Percentiles rank a stretch among this genome's conserved stretches.
Conservation (phyloP, 2,113 vertebrate species). For the Pimephales promelas region DNA sequence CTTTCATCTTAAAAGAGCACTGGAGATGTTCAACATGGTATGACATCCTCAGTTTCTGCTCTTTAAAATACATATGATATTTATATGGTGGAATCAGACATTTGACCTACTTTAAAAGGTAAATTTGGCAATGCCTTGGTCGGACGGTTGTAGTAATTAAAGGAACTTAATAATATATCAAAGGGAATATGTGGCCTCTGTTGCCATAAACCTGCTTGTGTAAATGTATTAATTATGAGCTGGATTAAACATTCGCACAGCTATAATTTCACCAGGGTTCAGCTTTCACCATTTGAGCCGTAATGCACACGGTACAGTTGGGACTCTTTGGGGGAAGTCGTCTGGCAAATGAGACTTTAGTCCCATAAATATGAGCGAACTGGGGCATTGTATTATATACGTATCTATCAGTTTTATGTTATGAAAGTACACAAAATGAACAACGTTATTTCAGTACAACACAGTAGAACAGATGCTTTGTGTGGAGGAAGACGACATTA, state of each 20-base stretch:
- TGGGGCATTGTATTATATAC: neutral
- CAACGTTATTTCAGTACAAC: neutral
- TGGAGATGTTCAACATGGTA: neutral
- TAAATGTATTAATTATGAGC: conserved; percentile 2
- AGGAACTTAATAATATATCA: neutral
- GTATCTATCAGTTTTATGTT: neutral
- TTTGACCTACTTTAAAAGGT: conserved; percentile 5
- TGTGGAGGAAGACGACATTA: neutral
- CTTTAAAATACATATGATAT: conserved; percentile 17
- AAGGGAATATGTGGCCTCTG: neutral
- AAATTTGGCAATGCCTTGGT: neutral
- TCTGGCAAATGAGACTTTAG: neutral
- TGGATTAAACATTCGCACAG: neutral
- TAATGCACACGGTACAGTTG: neutral
- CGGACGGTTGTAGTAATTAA: neutral
- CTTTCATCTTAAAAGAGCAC: conserved; percentile 7
- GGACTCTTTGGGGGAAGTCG: neutral
- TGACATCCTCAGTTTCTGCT: neutral
- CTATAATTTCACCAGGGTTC: neutral
- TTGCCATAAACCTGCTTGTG: conserved; percentile 10
- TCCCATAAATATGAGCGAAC: neutral
- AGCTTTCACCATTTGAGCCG: neutral
- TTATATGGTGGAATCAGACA: neutral
- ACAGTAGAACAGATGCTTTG: conserved; percentile 14
- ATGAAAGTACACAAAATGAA: neutral